A percentile compares a stretch with the other conserved stretches of the same genome.
These are phyloP conservation scores for Scyliorhinus canicula DNA, from an alignment of 2,797 vertebrate species.

Conservation along the genomic window DNA sequence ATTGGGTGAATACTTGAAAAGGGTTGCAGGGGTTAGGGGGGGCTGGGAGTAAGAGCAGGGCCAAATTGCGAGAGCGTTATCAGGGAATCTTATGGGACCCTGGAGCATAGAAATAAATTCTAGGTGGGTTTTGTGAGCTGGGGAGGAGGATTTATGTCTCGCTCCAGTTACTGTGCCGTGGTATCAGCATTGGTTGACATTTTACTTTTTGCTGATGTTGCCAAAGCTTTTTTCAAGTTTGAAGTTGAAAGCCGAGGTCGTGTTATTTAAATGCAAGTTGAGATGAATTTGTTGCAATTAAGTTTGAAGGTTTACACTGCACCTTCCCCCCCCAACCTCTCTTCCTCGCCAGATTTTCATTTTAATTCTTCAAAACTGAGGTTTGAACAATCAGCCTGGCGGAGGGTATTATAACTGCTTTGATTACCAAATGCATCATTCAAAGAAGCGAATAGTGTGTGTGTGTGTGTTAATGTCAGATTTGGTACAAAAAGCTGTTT, in stretches of 20 bases:
- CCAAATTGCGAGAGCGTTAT: not conserved
- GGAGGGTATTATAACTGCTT: not conserved
- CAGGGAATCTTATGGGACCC: not conserved
- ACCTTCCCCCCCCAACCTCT: no score
- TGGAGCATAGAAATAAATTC: not conserved
- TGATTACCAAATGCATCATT: not conserved
- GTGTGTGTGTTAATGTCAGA: not conserved
- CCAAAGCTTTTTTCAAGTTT: not conserved
- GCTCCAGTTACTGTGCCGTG: not conserved
- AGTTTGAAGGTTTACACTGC: not conserved
- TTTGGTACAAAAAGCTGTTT: no score
- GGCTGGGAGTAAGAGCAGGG: not conserved
- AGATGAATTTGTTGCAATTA: not conserved
- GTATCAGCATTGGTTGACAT: not conserved
- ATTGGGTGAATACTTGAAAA: not conserved
- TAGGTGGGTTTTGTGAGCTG: not conserved
- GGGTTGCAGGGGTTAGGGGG: not conserved
- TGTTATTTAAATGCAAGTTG: not conserved
- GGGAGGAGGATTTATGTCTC: not conserved
- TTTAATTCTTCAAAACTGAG: not conserved
- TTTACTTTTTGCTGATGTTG: slow-evolving; percentile 13
- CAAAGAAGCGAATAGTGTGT: no score
- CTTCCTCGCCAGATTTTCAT: not conserved
- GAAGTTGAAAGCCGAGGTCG: not conserved
- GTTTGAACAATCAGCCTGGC: not conserved